phyloP scores from a whole-genome alignment of 2,797 vertebrate species.

The Eupleurogrammus muticus region DNA sequence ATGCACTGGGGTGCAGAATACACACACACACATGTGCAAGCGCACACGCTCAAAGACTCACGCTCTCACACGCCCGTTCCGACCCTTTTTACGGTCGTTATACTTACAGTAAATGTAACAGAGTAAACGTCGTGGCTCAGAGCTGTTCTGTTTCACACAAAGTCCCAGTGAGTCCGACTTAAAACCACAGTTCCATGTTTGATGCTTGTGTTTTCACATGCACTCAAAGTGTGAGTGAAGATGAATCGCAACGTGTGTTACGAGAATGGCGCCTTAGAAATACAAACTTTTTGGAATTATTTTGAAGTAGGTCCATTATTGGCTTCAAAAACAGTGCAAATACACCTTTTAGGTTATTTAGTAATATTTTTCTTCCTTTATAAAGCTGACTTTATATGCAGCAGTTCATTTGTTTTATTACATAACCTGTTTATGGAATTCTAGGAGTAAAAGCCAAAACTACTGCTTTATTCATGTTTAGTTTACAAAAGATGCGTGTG shows the following conservation, averaged over 20 bases:
- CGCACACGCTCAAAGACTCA: neutral
- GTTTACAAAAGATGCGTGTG: neutral
- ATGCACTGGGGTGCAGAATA: slow-evolving; percentile 14
- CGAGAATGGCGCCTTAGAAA: neutral
- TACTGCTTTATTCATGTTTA: neutral
- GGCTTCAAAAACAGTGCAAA: too few species aligned
- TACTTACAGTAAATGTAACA: too few species aligned
- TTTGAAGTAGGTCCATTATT: too few species aligned
- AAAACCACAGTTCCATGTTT: neutral
- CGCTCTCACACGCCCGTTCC: neutral
- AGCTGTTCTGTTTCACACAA: neutral
- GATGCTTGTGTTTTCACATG: neutral
- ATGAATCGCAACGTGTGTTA: too few species aligned
- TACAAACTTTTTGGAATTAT: neutral
- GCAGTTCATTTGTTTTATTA: too few species aligned
- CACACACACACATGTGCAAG: neutral
- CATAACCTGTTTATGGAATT: neutral
- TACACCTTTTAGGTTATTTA: too few species aligned
- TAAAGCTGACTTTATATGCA: too few species aligned
- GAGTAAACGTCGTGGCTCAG: neutral
- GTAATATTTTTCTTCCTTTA: too few species aligned
- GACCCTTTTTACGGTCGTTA: too few species aligned
- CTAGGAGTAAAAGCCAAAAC: neutral
- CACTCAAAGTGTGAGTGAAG: too few species aligned
- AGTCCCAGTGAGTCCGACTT: neutral